These are phyloP conservation scores for Tonatia bakeri DNA, from an alignment of 2,113 vertebrate genomes.

Conservation along the genomic window DNA sequence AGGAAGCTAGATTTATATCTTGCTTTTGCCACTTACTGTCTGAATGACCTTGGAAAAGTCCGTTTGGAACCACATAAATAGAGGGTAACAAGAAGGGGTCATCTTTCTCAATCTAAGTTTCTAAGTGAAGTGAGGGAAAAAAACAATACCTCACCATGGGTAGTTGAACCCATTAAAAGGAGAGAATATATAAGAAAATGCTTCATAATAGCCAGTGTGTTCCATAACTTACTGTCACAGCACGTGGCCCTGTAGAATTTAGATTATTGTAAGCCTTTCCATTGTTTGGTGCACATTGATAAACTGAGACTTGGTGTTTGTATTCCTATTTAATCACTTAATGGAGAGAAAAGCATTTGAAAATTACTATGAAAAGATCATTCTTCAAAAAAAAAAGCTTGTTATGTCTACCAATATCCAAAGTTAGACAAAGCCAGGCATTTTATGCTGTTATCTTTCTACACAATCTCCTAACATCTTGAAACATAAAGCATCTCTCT, in stretches of 20 bases:
- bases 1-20: background rate
- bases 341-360: background rate
- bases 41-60: background rate
- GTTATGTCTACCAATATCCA: background rate
- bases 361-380: background rate
- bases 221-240: background rate
- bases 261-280: background rate
- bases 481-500: background rate
- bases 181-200: background rate
- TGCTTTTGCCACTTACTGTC: background rate
- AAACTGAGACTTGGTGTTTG: background rate
- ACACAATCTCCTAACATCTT: constrained; percentile 2
- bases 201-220: background rate
- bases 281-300: background rate
- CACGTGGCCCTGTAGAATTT: background rate
- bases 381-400: background rate
- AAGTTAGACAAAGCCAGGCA: constrained; percentile 6
- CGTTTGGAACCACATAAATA: background rate
- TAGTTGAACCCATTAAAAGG: background rate
- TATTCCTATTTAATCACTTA: background rate
- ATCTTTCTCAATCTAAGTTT: background rate
- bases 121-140: background rate
- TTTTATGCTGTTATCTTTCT: background rate
- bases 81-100: background rate
- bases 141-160: background rate